These are phyloP conservation scores for Ceyx melanurus DNA, from an alignment of 2,113 vertebrate genomes.

Conservation along the genomic window DNA sequence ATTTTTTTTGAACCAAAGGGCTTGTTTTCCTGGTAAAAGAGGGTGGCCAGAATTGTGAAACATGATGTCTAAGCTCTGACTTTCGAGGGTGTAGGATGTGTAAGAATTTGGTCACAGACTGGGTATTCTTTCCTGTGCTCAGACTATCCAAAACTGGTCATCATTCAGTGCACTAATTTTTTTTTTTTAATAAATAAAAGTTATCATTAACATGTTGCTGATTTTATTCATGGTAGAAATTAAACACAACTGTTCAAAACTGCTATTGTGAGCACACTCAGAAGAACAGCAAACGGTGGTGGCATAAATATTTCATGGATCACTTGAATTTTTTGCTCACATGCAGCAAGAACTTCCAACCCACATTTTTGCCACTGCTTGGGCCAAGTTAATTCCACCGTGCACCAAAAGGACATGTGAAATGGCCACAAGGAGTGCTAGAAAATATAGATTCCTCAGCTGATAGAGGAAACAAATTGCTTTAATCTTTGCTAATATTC, in stretches of 20 bases:
- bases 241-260: not conserved
- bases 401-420: not conserved
- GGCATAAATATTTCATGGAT: not conserved
- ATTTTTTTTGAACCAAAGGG: conserved; percentile 51
- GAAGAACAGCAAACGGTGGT: not conserved
- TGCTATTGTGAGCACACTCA: not conserved
- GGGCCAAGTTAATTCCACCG: not conserved
- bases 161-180: not conserved
- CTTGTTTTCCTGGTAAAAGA: conserved; percentile 45
- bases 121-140: not conserved
- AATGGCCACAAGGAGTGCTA: not conserved
- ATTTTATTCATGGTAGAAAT: not conserved
- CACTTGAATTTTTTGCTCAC: conserved; percentile 7
- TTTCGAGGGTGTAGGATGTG: conserved; percentile 6
- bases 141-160: not conserved
- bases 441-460: not conserved
- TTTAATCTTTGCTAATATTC: not conserved
- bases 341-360: not conserved
- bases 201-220: not conserved
- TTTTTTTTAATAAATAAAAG: not conserved
- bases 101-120: not conserved
- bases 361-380: not conserved
- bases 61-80: not conserved
- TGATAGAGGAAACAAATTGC: not conserved
- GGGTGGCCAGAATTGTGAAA: conserved; percentile 30